Percentiles rank a stretch among this genome's conserved stretches.
phyloP scores from a whole-genome alignment of 2,113 vertebrate genomes.

The Laterallus jamaicensis region DNA sequence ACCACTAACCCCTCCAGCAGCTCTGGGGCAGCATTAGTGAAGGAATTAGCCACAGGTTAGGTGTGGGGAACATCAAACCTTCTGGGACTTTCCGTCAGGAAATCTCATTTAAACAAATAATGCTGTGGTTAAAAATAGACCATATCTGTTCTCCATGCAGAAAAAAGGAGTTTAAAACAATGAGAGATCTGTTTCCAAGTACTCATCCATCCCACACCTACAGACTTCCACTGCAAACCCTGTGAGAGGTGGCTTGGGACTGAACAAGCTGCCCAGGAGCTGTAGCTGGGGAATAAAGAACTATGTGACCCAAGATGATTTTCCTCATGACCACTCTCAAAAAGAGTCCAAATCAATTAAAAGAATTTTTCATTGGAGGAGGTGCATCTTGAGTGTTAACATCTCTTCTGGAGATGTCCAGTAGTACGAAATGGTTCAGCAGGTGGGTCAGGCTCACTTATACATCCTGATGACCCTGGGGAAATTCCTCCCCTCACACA shows the following conservation, averaged over 20 bases:
- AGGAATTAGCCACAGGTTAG: conserved; percentile 6
- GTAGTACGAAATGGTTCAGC: neutral
- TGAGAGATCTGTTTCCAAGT: neutral
- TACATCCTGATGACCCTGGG: neutral
- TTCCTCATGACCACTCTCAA: neutral
- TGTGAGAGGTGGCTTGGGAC: neutral
- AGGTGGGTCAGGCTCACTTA: neutral
- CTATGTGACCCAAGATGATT: neutral
- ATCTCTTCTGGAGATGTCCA: neutral
- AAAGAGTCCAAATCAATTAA: neutral
- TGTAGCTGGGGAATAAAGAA: neutral
- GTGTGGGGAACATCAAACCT: neutral
- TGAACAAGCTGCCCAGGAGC: neutral
- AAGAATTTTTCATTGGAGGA: neutral
- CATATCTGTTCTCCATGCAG: neutral
- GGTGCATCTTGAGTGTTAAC: neutral
- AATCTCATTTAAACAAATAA: conserved; percentile 21
- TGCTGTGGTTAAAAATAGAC: conserved; percentile 23
- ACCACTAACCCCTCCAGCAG: neutral
- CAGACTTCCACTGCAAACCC: neutral
- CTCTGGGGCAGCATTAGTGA: neutral
- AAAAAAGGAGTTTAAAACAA: neutral
- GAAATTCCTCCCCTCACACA: neutral
- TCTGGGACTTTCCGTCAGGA: neutral
- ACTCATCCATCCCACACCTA: neutral